Evolutionary conservation across 2,113 vertebrate genomes (phyloP), one percentile per base, ranked within the genome.

Genomic region (Phycodurus eques): DNA sequence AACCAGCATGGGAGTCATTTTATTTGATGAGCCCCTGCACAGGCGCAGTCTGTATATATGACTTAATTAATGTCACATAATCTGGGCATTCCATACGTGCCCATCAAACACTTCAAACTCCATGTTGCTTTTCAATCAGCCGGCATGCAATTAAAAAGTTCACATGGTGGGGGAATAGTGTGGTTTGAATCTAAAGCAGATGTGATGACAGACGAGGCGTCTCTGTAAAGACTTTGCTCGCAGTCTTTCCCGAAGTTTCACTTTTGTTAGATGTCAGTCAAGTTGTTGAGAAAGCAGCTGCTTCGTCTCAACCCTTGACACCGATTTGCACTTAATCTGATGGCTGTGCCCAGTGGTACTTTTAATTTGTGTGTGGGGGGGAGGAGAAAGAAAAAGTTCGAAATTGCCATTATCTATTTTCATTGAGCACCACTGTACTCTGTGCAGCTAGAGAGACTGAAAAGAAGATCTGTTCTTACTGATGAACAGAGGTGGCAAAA

Each of bases 161-260:
- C 20, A 72, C 65, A 82, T 67, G 64, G 75, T 67, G 53, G 71
- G 59, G 72, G 63, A 66, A 33, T 27, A 69, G 73, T 76, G 73
- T 68, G 42, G 46, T 82, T 81, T 75, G 72, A 83, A 81, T 84
- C 79, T 80, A 46, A 75, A 78, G 78, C 68, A 69, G 77, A 78
- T 43, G 76, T 60, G 67, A 15, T 71, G 67, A 70, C 15, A 20
- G 61, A 49, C 47, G 63, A 27, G 15, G 27, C 10, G 27, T 5
- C 3, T 11, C 17, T 20, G 3, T 56, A 1, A 71, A 56, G n/a
- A 17, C 27, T 51, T 71, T 53, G 20, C 49, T 72, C 57, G 19
- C 43, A 53, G 73, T 67, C 62, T 42, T 17, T 35, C 39, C 35
- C 39, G 14, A 43, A 19, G 67, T 64, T n/a, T 51, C 44, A 60